Evolutionary conservation across 2,797 vertebrate genomes (phyloP), one percentile per base, ranked within the genome.

Genomic region (Enteromius trimaculatus): DNA sequence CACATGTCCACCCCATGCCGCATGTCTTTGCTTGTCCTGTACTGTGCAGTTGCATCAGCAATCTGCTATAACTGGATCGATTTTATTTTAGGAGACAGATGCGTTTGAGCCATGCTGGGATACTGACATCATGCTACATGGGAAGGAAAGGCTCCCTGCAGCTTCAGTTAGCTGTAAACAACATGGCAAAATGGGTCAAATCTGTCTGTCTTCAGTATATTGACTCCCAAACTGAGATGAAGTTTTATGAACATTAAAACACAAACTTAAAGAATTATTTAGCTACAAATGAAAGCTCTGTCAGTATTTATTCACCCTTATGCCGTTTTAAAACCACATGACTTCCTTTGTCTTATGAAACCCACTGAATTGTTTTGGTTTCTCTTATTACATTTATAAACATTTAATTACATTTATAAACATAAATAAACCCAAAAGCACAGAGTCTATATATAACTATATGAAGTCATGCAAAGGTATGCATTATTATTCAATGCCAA

Each of bases 31-130:
- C 42, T 44, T 66, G 34, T 68, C 62, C 62, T 58, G 21, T 68
- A 31, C 72, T 53, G 74, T 86, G 66, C 69, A 62, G 87, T 88
- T 87, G 88, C 14, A 7, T 16, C n/a, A 26, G 62, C 23, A 51
- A 51, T 23, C 49, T 44, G 64, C 26, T 65, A 51, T 29, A 82
- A 26, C 62, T 71, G 34, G 19, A 47, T 42, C 19, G 0, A 23
- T 68, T 79, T 66, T 65, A 77, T 80, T 83, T 64, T 76, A 47
- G n/a, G 39, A 44, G 58, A 55, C 65, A 39, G 69, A 83, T 47
- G 80, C 34, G 51, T 74, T 68, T 65, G 49, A 83, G 70, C 47
- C 51, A 4, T 29, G 47, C 70, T 58, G 51, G 39, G 31, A 62
- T 60, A 51, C 62, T 76, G 51, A 86, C 64, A 37, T 71, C 68